phyloP scores from a whole-genome alignment of 2,797 vertebrate species.

The Limnodromus scolopaceus region DNA sequence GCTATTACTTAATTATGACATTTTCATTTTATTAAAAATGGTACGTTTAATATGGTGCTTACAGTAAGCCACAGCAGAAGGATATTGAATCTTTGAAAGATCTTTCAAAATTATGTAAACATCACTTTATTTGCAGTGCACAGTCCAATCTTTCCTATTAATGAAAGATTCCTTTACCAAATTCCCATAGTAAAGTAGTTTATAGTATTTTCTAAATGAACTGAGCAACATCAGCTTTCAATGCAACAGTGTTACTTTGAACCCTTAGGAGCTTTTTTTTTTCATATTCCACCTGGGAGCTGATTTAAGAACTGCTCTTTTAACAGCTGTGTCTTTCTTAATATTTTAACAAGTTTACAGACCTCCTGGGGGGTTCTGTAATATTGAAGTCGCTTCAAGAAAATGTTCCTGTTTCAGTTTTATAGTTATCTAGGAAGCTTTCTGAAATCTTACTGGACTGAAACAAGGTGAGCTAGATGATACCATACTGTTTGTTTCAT shows the following conservation, averaged over 20 bases:
- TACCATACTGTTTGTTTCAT: background rate
- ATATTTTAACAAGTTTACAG: constrained; percentile 71
- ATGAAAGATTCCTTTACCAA: constrained; percentile 70
- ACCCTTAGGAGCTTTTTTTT: constrained; percentile 38
- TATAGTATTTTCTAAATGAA: constrained; percentile 70
- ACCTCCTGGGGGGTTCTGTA: background rate
- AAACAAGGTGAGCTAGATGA: background rate
- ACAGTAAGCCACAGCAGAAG: constrained; percentile 35
- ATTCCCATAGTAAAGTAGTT: constrained; percentile 69
- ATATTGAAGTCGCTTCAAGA: background rate
- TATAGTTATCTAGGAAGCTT: background rate
- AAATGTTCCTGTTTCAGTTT: constrained; percentile 26
- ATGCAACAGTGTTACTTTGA: constrained; percentile 53
- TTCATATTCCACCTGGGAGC: constrained; percentile 58
- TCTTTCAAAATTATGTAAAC: constrained; percentile 68
- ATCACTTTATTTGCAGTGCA: constrained; percentile 62
- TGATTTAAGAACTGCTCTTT: constrained; percentile 66
- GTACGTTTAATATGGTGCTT: constrained; percentile 23
- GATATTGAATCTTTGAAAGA: constrained; percentile 55
- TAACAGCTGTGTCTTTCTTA: constrained; percentile 70
- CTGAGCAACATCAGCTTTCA: constrained; percentile 44
- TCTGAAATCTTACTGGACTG: background rate
- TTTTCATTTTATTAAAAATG: constrained; percentile 46
- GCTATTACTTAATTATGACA: constrained; percentile 9
- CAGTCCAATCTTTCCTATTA: constrained; percentile 69